Percentiles rank a stretch among this genome's conserved stretches.
Evolutionary conservation across 2,113 vertebrate genomes (phyloP).

Genomic region (Anarhynchus alexandrinus): DNA sequence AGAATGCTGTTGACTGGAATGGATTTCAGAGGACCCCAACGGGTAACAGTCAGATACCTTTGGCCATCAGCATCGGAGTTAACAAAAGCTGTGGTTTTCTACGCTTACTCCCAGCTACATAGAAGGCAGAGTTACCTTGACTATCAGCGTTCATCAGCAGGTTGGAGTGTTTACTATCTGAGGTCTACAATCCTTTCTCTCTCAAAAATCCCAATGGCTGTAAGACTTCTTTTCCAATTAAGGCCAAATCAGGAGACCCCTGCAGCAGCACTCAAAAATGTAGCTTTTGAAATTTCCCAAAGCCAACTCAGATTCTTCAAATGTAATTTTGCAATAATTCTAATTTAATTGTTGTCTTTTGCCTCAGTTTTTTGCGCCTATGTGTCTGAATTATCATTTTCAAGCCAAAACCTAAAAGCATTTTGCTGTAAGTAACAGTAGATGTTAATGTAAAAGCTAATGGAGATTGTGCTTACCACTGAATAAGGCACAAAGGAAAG

Average conservation of each 20-base stretch:
- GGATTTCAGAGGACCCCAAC: not conserved
- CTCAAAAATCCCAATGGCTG: not conserved
- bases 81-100: not conserved
- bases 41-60: not conserved
- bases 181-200: not conserved
- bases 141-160: not conserved
- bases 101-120: not conserved
- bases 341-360: not conserved
- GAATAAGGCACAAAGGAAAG: slow-evolving; percentile 19
- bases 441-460: slow-evolving; percentile 39
- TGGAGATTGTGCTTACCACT: not conserved
- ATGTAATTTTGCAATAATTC: not conserved
- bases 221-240: not conserved
- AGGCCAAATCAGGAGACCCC: not conserved
- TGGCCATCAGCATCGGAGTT: not conserved
- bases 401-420: slow-evolving; percentile 49
- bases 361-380: not conserved
- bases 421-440: slow-evolving; percentile 51
- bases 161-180: not conserved
- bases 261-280: not conserved
- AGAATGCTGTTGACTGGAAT: not conserved
- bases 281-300: not conserved
- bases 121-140: not conserved
- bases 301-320: not conserved
- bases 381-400: not conserved